Evolutionary conservation across 2,113 vertebrate genomes (phyloP).

Genomic region (Dasyprocta punctata): DNA sequence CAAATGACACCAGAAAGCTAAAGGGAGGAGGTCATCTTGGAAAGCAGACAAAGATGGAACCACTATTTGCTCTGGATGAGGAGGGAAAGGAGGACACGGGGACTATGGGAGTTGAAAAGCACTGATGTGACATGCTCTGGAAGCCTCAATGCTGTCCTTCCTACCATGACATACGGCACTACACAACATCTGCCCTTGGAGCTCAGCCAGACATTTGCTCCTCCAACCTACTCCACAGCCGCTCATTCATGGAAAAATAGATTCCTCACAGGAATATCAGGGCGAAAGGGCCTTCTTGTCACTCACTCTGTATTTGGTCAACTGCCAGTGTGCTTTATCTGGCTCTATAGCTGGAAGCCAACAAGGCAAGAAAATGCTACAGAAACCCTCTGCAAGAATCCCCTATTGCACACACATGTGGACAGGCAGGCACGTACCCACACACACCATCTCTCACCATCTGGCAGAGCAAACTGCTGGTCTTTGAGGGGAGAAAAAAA

Average conservation of each 20-base stretch:
- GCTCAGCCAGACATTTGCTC: conserved; percentile 11
- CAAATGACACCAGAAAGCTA: background rate
- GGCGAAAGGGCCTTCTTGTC: background rate
- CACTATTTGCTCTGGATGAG: fast-evolving
- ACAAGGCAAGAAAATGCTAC: background rate
- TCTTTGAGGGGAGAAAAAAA: background rate
- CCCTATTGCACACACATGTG: background rate
- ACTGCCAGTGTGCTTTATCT: conserved; percentile 28
- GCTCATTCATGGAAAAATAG: conserved; percentile 23
- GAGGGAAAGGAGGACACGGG: background rate
- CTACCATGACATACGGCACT: background rate
- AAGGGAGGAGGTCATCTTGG: background rate
- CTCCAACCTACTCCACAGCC: background rate
- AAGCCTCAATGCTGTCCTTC: background rate
- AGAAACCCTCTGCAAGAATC: background rate
- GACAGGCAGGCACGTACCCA: fast-evolving
- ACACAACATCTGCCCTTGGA: conserved; percentile 63
- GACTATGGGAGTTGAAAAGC: background rate
- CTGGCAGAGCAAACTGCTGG: conserved; percentile 45
- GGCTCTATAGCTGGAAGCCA: background rate
- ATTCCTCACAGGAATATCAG: background rate
- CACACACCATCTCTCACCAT: conserved; percentile 20
- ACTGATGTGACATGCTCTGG: background rate
- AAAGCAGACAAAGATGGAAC: background rate
- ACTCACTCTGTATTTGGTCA: conserved; percentile 33